These are phyloP conservation scores for Drosophila sordidapex DNA, from an alignment of 2,888 invertebrate genomes.

Conservation along the genomic window DNA sequence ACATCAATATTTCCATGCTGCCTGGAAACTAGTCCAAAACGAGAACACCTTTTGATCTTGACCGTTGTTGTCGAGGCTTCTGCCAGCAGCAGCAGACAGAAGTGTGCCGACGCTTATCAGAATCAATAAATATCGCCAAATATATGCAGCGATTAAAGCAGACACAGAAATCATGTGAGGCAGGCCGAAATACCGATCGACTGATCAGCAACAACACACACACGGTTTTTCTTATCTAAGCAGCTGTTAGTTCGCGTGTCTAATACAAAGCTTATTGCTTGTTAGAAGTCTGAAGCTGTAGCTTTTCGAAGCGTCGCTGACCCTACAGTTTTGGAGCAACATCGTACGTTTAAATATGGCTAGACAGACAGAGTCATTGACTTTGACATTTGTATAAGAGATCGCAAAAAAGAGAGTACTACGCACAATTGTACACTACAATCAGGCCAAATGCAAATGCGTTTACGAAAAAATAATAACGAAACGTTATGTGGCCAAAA, in stretches of 20 bases:
- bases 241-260: conserved; percentile 72
- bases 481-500: conserved; percentile 1
- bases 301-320: conserved; percentile 27
- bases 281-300: conserved; percentile 7
- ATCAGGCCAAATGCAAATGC: conserved; percentile 9
- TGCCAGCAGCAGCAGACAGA: conserved; percentile 49
- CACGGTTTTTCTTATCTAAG: conserved; percentile 45
- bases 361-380: conserved; percentile 12
- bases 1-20: conserved; percentile 57
- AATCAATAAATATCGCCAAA: conserved; percentile 40
- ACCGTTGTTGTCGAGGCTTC: conserved; percentile 11
- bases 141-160: conserved; percentile 22
- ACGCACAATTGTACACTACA: conserved; percentile 11
- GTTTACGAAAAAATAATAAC: conserved; percentile 19
- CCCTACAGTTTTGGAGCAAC: conserved; percentile 59
- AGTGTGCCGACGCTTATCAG: conserved; percentile 73
- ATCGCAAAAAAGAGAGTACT: neutral
- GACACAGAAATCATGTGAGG: conserved; percentile 43
- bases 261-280: conserved; percentile 33
- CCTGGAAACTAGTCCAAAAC: conserved; percentile 40
- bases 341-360: conserved; percentile 64
- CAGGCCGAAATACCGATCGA: conserved; percentile 1
- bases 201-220: conserved; percentile 15
- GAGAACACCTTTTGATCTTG: conserved; percentile 57
- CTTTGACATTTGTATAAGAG: neutral